Percentiles rank a stretch among this genome's conserved stretches.
phyloP scores from a whole-genome alignment of 2,888 invertebrate species.

The Monochamus alternatus region DNA sequence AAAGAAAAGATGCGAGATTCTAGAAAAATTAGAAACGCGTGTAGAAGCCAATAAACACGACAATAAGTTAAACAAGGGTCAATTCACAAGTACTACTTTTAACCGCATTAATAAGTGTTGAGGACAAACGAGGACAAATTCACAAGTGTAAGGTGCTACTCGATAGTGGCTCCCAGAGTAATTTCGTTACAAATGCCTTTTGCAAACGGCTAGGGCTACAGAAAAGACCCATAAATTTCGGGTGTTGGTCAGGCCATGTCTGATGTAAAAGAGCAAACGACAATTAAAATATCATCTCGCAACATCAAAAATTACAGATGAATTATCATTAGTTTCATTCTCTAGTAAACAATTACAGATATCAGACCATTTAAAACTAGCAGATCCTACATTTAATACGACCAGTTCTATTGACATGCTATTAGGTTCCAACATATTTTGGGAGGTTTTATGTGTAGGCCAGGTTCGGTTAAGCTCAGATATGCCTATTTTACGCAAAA shows the following conservation, averaged over 20 bases:
- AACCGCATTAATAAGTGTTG: background rate
- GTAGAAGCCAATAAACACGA: background rate
- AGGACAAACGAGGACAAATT: background rate
- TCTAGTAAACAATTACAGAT: background rate
- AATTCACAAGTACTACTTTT: background rate
- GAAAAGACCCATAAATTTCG: background rate
- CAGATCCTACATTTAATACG: background rate
- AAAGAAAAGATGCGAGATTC: background rate
- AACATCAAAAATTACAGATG: background rate
- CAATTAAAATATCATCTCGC: background rate
- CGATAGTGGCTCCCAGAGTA: background rate
- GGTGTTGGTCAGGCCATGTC: background rate
- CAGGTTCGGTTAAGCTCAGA: background rate
- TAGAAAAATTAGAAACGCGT: background rate
- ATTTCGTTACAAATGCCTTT: background rate
- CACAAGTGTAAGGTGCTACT: background rate
- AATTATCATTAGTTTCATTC: background rate
- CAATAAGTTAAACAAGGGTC: background rate
- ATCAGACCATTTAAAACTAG: constrained; percentile 9
- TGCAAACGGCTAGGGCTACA: background rate
- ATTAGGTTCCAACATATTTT: background rate
- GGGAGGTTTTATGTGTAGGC: background rate
- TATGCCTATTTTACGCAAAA: no score
- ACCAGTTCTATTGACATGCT: background rate
- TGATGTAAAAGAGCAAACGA: background rate